A percentile compares a stretch with the other conserved stretches of the same genome.
These are phyloP conservation scores for Lethrus apterus DNA, from an alignment of 1,140 invertebrate species.

Conservation along the genomic window DNA sequence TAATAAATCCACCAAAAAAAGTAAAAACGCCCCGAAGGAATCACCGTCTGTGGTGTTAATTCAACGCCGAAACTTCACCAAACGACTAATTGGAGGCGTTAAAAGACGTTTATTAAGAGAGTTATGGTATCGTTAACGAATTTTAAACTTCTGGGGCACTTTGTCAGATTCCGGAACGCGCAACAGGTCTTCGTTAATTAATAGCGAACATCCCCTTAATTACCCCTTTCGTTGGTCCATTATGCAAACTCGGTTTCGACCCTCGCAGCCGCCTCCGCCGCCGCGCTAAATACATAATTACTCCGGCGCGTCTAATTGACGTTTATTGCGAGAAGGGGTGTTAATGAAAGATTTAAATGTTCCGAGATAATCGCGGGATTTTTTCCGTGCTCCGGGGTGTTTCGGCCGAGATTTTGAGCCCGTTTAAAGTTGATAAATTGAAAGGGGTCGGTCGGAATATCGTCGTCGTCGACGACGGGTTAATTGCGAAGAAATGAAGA, in stretches of 20 bases:
- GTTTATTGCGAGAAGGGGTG: constrained; percentile 40
- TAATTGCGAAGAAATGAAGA: no score
- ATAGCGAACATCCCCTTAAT: constrained; percentile 38
- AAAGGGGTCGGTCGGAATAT: no score
- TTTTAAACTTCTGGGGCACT: constrained; percentile 21
- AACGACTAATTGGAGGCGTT: no score
- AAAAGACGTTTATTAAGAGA: no score
- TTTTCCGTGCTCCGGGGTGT: constrained; percentile 24
- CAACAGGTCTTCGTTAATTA: constrained; percentile 41
- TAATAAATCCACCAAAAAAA: no score
- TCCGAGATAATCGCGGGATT: constrained; percentile 27
- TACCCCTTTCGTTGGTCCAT: constrained; percentile 40
- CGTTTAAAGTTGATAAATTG: no score
- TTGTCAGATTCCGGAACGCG: constrained; percentile 19
- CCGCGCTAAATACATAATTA: constrained; percentile 37
- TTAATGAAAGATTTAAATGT: constrained; percentile 36
- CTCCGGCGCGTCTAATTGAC: constrained; percentile 38
- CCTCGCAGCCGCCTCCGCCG: constrained; percentile 17
- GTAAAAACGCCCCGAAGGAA: no score
- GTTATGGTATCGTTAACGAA: constrained; percentile 16
- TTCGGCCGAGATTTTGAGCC: no score
- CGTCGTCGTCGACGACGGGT: no score
- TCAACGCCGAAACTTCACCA: no score
- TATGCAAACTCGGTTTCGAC: constrained; percentile 35
- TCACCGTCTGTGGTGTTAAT: no score